Conservation (phyloP, 1,140 invertebrate genomes). For the Drosophila sp. region DNA sequence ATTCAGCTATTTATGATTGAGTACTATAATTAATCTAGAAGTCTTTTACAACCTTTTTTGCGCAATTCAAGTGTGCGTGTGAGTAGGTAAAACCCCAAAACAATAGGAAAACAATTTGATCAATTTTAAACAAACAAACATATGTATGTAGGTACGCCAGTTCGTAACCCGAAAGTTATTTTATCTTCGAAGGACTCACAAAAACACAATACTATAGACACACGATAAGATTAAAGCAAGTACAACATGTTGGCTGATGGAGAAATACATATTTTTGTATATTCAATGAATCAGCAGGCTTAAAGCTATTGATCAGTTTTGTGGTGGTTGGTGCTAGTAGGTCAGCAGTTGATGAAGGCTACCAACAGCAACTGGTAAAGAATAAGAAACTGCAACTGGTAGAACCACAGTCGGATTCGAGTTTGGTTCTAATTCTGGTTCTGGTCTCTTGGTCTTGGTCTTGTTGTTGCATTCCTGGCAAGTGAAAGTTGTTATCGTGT, state of each 20-base stretch:
- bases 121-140: neutral
- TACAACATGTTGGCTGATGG: neutral
- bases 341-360: slow-evolving; percentile 6
- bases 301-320: neutral
- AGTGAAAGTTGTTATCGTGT: slow-evolving; percentile 16
- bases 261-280: neutral
- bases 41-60: slow-evolving; percentile 4
- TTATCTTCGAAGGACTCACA: slow-evolving; percentile 1
- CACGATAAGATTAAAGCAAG: slow-evolving; percentile 21
- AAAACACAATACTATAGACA: neutral
- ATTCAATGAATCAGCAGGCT: neutral
- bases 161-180: slow-evolving; percentile 8
- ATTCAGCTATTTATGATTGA: neutral
- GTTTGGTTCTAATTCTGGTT: slow-evolving; percentile 13
- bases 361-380: neutral
- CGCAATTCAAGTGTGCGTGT: slow-evolving; percentile 1
- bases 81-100: neutral
- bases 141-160: too few species aligned
- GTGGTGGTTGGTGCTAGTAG: neutral
- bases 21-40: neutral
- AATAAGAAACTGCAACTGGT: slow-evolving; percentile 5
- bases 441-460: neutral
- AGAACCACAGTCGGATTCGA: slow-evolving; percentile 6
- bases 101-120: slow-evolving; percentile 3
- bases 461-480: slow-evolving; percentile 11